A percentile compares a stretch with the other conserved stretches of the same genome.
Evolutionary conservation across 2,888 invertebrate species (phyloP).

Genomic region (Sminthurides aquaticus): DNA sequence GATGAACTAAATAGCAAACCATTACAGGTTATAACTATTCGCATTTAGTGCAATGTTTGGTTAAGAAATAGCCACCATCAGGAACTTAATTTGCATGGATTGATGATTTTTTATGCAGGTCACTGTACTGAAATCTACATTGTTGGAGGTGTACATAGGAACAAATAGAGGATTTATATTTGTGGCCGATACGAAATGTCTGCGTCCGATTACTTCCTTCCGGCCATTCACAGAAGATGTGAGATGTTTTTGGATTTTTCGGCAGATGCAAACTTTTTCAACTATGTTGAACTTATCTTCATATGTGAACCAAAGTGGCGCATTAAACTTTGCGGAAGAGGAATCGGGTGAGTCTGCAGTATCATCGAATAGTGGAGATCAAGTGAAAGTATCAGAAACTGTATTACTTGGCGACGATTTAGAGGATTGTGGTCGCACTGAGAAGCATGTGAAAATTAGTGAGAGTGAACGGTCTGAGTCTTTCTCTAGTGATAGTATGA

Average conservation of each 20-base stretch:
- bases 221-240: constrained; percentile 81
- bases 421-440: not conserved
- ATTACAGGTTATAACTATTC: constrained; percentile 56
- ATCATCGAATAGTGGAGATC: not conserved
- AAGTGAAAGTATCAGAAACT: not conserved
- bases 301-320: not conserved
- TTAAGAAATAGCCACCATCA: not conserved
- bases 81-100: not conserved
- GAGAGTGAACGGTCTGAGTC: not conserved
- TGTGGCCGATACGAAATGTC: constrained; percentile 69
- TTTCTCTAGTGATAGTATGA: constrained; percentile 1
- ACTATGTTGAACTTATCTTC: constrained; percentile 23
- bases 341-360: not conserved
- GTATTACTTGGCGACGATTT: not conserved
- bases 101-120: constrained; percentile 52
- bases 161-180: constrained; percentile 93
- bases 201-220: constrained; percentile 85
- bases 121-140: constrained; percentile 59
- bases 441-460: not conserved
- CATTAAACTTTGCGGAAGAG: not conserved
- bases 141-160: constrained; percentile 70
- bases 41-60: not conserved
- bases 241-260: constrained; percentile 47
- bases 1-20: constrained; percentile 71
- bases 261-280: constrained; percentile 31